Percentiles rank a stretch among this genome's conserved stretches.
Conservation (phyloP, 1,140 invertebrate genomes). For the Lasioglossum albipes region DNA sequence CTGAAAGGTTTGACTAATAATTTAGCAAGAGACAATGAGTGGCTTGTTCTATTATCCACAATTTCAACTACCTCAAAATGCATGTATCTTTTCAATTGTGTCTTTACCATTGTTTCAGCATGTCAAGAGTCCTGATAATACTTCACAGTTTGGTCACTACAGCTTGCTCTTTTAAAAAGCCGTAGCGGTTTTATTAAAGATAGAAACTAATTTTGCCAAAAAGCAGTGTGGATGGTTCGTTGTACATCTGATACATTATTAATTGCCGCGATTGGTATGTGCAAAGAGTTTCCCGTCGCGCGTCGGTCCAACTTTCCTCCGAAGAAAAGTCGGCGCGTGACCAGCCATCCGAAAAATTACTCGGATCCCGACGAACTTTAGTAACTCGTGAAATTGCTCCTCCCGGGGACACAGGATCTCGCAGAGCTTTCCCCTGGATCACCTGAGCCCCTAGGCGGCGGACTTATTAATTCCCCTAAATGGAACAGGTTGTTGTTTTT, state of each 20-base stretch:
- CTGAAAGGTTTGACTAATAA: too few relatives aligned
- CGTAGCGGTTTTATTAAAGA: too few relatives aligned
- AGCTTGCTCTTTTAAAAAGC: too few relatives aligned
- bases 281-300: background rate
- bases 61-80: too few relatives aligned
- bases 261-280: conserved; percentile 3
- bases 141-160: too few relatives aligned
- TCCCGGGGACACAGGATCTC: conserved; percentile 19
- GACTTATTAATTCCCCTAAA: conserved; percentile 40
- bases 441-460: conserved; percentile 51
- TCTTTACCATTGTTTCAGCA: too few relatives aligned
- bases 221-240: too few relatives aligned
- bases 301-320: conserved; percentile 8
- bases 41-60: too few relatives aligned
- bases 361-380: conserved; percentile 28
- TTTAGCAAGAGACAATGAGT: too few relatives aligned
- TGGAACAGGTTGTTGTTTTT: conserved; percentile 51
- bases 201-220: too few relatives aligned
- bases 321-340: background rate
- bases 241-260: background rate
- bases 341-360: conserved; percentile 44
- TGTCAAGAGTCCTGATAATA: too few relatives aligned
- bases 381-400: conserved; percentile 69
- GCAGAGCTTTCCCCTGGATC: conserved; percentile 60
- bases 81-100: too few relatives aligned